Percentiles rank a stretch among this genome's conserved stretches.
These are phyloP conservation scores for Diabrotica undecimpunctata DNA, from an alignment of 1,140 invertebrate species.

Conservation along the genomic window DNA sequence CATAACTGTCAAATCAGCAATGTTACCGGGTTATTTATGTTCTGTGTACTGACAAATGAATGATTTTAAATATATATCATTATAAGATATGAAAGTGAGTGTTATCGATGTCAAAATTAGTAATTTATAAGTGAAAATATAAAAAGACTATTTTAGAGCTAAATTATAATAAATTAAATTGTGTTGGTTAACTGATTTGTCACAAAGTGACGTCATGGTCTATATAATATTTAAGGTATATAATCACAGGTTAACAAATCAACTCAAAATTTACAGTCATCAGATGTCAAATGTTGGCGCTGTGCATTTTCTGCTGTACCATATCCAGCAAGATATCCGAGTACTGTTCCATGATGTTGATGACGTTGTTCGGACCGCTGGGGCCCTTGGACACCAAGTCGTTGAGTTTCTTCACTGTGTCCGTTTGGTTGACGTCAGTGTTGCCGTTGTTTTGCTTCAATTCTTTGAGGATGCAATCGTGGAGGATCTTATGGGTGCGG, in stretches of 20 bases:
- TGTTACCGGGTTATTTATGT: too few species aligned
- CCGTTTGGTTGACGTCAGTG: conserved; percentile 43
- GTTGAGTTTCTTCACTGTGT: conserved; percentile 45
- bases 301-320: conserved; percentile 60
- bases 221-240: neutral
- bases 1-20: too few species aligned
- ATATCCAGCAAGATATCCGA: conserved; percentile 59
- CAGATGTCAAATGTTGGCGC: conserved; percentile 39
- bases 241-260: conserved; percentile 23
- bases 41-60: too few species aligned
- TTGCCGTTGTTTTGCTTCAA: conserved; percentile 40
- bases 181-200: neutral
- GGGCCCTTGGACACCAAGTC: conserved; percentile 43
- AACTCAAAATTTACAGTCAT: conserved; percentile 25
- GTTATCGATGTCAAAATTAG: too few species aligned
- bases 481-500: conserved; percentile 54
- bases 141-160: neutral
- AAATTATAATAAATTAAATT: too few species aligned
- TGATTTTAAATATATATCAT: too few species aligned
- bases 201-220: too few species aligned
- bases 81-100: too few species aligned
- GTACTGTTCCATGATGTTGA: conserved; percentile 64
- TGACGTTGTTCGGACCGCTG: conserved; percentile 52
- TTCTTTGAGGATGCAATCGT: conserved; percentile 41
- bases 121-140: conserved; percentile 12